Percentiles rank a stretch among this genome's conserved stretches.
These are phyloP conservation scores for Pycnomerus fuliginosus DNA, from an alignment of 2,888 invertebrate genomes.

Conservation along the genomic window DNA sequence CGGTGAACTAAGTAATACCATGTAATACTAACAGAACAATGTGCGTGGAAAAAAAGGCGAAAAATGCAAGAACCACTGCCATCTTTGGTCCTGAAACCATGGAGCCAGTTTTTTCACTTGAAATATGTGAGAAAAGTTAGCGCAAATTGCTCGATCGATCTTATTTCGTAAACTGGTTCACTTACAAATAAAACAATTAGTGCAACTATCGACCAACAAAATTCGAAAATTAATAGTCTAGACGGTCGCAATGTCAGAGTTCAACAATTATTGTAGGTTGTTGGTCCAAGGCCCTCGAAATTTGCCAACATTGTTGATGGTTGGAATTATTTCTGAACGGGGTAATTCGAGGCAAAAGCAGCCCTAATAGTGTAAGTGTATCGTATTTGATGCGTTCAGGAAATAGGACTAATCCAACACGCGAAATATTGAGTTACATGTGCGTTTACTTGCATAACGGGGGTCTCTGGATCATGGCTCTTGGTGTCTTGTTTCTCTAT, in stretches of 20 bases:
- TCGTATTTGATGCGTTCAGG: slow-evolving; percentile 4
- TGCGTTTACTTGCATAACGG: too few species aligned
- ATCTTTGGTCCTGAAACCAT: slow-evolving; percentile 7
- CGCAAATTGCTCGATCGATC: slow-evolving; percentile 5
- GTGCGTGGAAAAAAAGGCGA: slow-evolving; percentile 32
- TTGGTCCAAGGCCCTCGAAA: too few species aligned
- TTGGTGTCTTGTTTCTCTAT: too few species aligned
- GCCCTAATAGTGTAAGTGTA: slow-evolving; percentile 12
- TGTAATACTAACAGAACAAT: slow-evolving; percentile 39
- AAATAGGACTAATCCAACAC: slow-evolving; percentile 13
- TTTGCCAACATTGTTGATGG: too few species aligned
- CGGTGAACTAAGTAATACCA: too few species aligned
- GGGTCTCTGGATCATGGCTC: too few species aligned
- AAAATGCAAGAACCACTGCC: slow-evolving; percentile 8
- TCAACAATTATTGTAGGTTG: too few species aligned
- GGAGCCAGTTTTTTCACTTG: slow-evolving; percentile 9
- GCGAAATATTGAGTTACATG: slow-evolving; percentile 19
- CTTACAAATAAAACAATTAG: too few species aligned
- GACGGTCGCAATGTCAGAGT: slow-evolving; percentile 35
- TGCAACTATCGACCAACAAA: too few species aligned
- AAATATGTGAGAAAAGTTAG: slow-evolving; percentile 15
- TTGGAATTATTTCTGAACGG: too few species aligned
- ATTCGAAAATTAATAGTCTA: too few species aligned
- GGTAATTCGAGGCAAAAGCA: slow-evolving; percentile 7
- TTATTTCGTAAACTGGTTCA: too few species aligned